Conservation (phyloP, 1,140 invertebrate genomes). For the Eumaeus atala region DNA sequence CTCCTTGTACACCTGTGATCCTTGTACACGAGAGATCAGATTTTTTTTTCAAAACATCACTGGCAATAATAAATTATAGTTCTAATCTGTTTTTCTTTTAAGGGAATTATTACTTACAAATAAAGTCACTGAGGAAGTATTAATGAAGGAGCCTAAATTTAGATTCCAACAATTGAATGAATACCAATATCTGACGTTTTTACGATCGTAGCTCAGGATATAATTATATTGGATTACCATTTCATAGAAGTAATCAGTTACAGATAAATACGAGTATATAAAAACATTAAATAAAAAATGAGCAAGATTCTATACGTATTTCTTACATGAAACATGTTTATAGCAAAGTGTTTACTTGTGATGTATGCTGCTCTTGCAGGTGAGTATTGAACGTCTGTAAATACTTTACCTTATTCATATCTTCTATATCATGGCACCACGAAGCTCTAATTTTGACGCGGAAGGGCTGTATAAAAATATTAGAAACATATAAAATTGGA, state of each 20-base stretch:
- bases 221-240: slow-evolving; percentile 7
- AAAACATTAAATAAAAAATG: not conserved
- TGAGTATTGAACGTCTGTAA: slow-evolving; percentile 18
- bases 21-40: no score
- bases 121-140: not conserved
- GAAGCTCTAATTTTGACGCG: no score
- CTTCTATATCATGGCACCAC: not conserved
- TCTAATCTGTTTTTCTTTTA: not conserved
- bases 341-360: slow-evolving; percentile 32
- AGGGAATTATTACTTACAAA: not conserved
- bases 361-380: slow-evolving; percentile 36
- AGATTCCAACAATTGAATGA: no score
- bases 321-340: slow-evolving; percentile 7
- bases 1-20: no score
- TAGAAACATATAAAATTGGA: no score
- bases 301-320: not conserved
- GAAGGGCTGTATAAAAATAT: no score
- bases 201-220: no score
- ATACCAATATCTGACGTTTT: no score
- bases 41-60: not conserved
- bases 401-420: not conserved
- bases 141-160: not conserved
- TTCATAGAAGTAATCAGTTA: slow-evolving; percentile 16
- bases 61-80: not conserved
- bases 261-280: not conserved